phyloP scores from a whole-genome alignment of 2,888 invertebrate species.

The Spicauda simplicius region DNA sequence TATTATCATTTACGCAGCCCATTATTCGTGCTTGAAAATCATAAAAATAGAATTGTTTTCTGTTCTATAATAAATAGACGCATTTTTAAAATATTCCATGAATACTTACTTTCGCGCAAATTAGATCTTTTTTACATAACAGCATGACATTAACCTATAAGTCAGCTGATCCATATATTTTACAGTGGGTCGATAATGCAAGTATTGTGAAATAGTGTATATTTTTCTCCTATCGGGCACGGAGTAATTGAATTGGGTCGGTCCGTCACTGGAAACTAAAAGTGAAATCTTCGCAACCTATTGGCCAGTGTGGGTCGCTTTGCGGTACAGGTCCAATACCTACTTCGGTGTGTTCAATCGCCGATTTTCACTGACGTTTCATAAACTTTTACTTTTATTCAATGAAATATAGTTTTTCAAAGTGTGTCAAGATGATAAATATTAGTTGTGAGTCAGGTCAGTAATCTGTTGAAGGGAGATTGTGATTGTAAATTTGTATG shows the following conservation, averaged over 20 bases:
- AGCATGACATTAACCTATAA: slow-evolving; percentile 63
- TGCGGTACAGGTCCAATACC: slow-evolving; percentile 59
- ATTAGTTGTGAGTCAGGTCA: neutral
- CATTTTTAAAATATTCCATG: neutral
- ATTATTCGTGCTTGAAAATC: slow-evolving; percentile 5
- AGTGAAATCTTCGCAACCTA: slow-evolving; percentile 73
- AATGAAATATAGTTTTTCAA: slow-evolving; percentile 15
- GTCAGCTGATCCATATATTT: slow-evolving; percentile 59
- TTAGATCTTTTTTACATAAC: slow-evolving; percentile 62
- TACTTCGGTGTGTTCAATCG: slow-evolving; percentile 64
- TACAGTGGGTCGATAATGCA: slow-evolving; percentile 44
- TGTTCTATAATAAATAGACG: neutral
- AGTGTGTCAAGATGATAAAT: slow-evolving; percentile 10
- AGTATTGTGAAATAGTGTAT: slow-evolving; percentile 18
- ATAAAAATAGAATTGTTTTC: neutral
- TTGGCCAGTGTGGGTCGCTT: slow-evolving; percentile 74
- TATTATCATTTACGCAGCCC: neutral
- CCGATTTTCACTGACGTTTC: slow-evolving; percentile 70
- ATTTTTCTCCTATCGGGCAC: neutral
- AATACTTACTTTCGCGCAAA: slow-evolving; percentile 14
- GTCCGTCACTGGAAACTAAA: slow-evolving; percentile 63
- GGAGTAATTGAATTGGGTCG: slow-evolving; percentile 8
- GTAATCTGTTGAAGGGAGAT: slow-evolving; percentile 20
- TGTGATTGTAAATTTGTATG: neutral
- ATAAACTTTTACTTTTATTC: slow-evolving; percentile 74